Conservation (phyloP, 1,140 invertebrate genomes). For the Sitodiplosis mosellana region DNA sequence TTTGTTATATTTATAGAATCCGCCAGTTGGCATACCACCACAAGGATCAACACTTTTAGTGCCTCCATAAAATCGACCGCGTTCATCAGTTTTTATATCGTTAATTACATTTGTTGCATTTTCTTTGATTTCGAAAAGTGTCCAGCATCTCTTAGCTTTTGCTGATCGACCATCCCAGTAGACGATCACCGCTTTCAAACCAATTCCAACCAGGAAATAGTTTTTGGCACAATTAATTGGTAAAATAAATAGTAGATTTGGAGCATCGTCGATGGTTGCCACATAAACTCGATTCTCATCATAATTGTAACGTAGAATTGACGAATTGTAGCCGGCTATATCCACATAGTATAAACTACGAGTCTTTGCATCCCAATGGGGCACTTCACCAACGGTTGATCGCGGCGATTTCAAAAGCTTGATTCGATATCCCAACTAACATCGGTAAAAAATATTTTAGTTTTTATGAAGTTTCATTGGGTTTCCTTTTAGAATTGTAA, state of each 20-base stretch:
- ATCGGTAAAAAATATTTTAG: too few species aligned
- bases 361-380: constrained; percentile 38
- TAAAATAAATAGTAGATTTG: neutral
- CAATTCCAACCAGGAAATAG: constrained; percentile 1
- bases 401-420: too few species aligned
- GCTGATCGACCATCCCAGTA: constrained; percentile 1
- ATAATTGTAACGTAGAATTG: constrained; percentile 2
- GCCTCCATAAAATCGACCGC: constrained; percentile 1
- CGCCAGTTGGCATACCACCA: constrained; percentile 11
- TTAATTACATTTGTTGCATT: neutral
- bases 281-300: neutral
- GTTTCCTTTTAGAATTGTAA: too few species aligned
- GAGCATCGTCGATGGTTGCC: neutral
- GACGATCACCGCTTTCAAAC: neutral
- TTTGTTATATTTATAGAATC: constrained; percentile 27
- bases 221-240: neutral
- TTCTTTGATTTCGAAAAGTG: neutral
- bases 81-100: neutral
- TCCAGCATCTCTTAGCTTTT: neutral
- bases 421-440: too few species aligned
- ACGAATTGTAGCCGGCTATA: constrained; percentile 3
- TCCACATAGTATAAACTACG: constrained; percentile 34
- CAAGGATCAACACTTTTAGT: constrained; percentile 1
- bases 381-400: too few species aligned
- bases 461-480: too few species aligned